A percentile compares a stretch with the other conserved stretches of the same genome.
phyloP scores from a whole-genome alignment of 2,797 vertebrate genomes.

The Sebastes jordani region DNA sequence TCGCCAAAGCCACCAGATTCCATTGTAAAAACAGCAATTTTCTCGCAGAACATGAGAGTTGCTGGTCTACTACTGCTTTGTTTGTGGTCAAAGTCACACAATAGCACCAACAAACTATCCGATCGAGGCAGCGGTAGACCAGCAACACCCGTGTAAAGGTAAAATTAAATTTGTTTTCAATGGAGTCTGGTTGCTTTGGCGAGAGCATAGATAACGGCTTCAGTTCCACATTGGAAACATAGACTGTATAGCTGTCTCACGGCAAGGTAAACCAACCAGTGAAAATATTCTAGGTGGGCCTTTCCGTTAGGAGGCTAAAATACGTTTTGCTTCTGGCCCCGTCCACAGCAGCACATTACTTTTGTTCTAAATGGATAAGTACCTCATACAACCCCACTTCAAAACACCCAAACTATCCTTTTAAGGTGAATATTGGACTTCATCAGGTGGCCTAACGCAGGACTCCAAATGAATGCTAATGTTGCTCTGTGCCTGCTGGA shows the following conservation, averaged over 20 bases:
- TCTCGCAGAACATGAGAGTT: background rate
- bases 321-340: too few relatives aligned
- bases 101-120: background rate
- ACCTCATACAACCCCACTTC: background rate
- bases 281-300: background rate
- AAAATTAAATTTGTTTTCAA: background rate
- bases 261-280: background rate
- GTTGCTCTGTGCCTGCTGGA: background rate
- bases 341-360: background rate
- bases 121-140: background rate
- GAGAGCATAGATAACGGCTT: background rate
- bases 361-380: background rate
- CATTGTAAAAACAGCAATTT: background rate
- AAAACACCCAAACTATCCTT: background rate
- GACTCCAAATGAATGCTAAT: background rate
- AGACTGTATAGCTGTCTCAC: background rate
- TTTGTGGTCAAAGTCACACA: background rate
- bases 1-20: background rate
- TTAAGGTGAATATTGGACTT: background rate
- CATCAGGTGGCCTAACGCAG: background rate
- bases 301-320: too few relatives aligned
- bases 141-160: background rate
- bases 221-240: background rate
- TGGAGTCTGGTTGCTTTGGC: too few relatives aligned
- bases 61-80: background rate